These are phyloP conservation scores for Meteorus cinctellus DNA, from an alignment of 2,888 invertebrate species.

Conservation along the genomic window DNA sequence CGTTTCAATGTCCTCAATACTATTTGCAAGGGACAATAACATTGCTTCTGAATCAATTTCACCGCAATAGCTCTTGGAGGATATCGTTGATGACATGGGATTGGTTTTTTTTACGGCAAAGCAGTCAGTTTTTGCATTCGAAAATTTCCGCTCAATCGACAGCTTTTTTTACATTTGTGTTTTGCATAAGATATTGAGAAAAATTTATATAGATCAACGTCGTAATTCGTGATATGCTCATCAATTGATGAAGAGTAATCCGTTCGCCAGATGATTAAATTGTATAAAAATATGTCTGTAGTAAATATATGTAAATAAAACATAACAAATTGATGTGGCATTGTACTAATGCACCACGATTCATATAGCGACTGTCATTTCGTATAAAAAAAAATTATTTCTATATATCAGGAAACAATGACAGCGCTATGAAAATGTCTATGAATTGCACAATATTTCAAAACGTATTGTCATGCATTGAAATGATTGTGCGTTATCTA, in stretches of 20 bases:
- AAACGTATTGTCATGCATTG: not conserved
- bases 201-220: not conserved
- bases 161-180: not conserved
- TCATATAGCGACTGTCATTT: not conserved
- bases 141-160: not conserved
- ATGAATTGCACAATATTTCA: not conserved
- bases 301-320: not conserved
- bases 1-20: slow-evolving; percentile 64
- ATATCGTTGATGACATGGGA: not conserved
- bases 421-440: not conserved
- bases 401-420: not conserved
- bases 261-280: not conserved
- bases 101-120: not conserved
- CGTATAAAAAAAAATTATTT: not conserved
- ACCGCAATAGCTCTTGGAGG: not conserved
- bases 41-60: slow-evolving; percentile 45
- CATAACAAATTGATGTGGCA: not conserved
- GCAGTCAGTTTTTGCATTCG: not conserved
- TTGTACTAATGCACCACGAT: not conserved
- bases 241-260: too few species aligned
- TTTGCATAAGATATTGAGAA: not conserved
- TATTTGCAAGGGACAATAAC: slow-evolving; percentile 51
- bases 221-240: not conserved
- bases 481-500: not conserved
- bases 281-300: not conserved